Percentiles rank a stretch among this genome's conserved stretches.
Evolutionary conservation across 2,113 vertebrate genomes (phyloP).

Genomic region (Paratilapia polleni): DNA sequence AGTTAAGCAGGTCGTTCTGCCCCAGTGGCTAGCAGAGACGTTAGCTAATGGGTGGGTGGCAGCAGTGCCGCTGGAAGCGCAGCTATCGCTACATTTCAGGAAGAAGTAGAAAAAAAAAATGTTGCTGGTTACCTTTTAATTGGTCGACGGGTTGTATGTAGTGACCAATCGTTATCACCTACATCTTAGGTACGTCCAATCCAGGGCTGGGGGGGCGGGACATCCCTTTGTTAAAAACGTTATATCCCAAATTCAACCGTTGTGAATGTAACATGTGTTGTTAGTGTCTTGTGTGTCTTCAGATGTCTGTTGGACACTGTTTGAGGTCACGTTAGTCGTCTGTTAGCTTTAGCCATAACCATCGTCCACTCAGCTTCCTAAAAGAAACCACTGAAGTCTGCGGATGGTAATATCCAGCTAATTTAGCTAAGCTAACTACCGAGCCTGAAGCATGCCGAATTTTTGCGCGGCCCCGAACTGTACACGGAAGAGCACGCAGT

Average conservation of each 20-base stretch:
- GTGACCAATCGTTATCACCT: neutral
- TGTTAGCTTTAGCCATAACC: neutral
- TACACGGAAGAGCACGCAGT: constrained; percentile 87
- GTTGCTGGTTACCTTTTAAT: neutral
- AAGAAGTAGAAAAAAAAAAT: constrained; percentile 35
- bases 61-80: neutral
- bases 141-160: neutral
- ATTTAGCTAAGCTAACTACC: constrained; percentile 48
- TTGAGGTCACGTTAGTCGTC: neutral
- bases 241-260: neutral
- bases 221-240: neutral
- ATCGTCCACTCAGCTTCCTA: rapidly evolving
- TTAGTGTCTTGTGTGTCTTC: rapidly evolving
- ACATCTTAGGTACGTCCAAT: constrained; percentile 2
- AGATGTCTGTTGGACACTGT: rapidly evolving
- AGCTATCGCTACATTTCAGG: rapidly evolving
- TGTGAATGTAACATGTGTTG: neutral
- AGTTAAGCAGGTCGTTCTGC: neutral
- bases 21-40: neutral
- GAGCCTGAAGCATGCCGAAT: constrained; percentile 82
- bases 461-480: constrained; percentile 94
- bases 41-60: neutral
- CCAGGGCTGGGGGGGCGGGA: neutral
- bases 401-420: constrained; percentile 3
- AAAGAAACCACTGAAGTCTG: neutral